phyloP scores from a whole-genome alignment of 2,888 invertebrate species.

The Parnassius orleans region DNA sequence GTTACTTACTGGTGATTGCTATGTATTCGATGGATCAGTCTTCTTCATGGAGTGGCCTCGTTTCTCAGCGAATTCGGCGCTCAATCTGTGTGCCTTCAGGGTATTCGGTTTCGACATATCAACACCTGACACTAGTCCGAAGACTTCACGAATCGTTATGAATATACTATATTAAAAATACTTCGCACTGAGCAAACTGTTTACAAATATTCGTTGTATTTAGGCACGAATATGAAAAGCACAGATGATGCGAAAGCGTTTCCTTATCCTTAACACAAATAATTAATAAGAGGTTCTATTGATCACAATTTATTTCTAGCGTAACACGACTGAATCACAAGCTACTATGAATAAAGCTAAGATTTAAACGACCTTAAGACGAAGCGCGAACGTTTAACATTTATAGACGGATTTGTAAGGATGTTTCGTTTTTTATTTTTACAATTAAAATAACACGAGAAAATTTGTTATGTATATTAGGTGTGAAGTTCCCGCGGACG shows the following conservation, averaged over 20 bases:
- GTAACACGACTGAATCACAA: slow-evolving; percentile 25
- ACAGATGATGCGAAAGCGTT: slow-evolving; percentile 50
- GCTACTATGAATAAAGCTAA: slow-evolving; percentile 31
- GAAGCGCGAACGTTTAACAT: slow-evolving; percentile 31
- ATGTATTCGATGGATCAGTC: slow-evolving; percentile 67
- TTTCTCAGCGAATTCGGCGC: slow-evolving; percentile 75
- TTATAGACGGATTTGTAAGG: slow-evolving; percentile 68
- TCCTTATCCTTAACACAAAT: slow-evolving; percentile 67
- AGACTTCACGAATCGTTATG: slow-evolving; percentile 18
- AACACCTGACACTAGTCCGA: slow-evolving; percentile 45
- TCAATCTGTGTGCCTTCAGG: slow-evolving; percentile 73
- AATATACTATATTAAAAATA: slow-evolving; percentile 41
- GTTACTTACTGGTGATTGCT: slow-evolving; percentile 76
- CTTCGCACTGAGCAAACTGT: slow-evolving; percentile 42
- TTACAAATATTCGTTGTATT: slow-evolving; percentile 45
- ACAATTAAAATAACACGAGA: slow-evolving; percentile 57
- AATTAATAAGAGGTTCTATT: slow-evolving; percentile 74
- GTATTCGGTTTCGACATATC: slow-evolving; percentile 75
- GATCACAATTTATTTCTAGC: slow-evolving; percentile 62
- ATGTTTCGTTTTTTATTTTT: slow-evolving; percentile 58
- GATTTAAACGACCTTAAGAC: slow-evolving; percentile 21
- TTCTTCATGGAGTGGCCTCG: slow-evolving; percentile 67
- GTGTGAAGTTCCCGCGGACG: slow-evolving; percentile 70
- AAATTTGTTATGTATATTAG: slow-evolving; percentile 72
- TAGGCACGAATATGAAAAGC: slow-evolving; percentile 39